Conservation (phyloP, 2,888 invertebrate species). For the Rhogogaster chlorosoma region DNA sequence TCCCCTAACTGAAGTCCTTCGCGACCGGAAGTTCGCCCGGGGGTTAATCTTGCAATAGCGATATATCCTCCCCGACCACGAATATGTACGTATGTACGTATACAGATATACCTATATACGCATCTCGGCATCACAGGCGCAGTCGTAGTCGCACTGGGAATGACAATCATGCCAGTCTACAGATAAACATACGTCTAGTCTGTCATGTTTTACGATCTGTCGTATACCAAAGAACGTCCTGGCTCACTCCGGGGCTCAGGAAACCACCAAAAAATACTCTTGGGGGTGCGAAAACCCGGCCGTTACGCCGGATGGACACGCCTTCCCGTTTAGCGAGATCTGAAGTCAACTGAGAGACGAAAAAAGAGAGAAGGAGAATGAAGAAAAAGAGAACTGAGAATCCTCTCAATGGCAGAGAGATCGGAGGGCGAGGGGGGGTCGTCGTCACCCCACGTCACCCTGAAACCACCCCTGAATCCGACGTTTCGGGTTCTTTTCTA, state of each 20-base stretch:
- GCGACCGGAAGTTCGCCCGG: conserved; percentile 34
- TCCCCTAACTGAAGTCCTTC: conserved; percentile 20
- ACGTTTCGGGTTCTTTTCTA: conserved; percentile 23
- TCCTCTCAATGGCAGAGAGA: not conserved
- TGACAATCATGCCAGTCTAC: not conserved
- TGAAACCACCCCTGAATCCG: conserved; percentile 29
- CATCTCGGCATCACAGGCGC: not conserved
- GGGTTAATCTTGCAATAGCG: conserved; percentile 30
- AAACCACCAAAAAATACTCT: conserved; percentile 27
- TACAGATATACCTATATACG: not conserved
- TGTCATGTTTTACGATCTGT: conserved; percentile 17
- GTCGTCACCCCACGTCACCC: conserved; percentile 22
- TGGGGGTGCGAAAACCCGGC: conserved; percentile 6
- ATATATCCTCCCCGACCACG: not conserved
- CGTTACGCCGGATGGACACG: conserved; percentile 34
- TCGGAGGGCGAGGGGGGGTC: not conserved
- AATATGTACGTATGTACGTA: not conserved
- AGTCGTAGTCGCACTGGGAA: not conserved
- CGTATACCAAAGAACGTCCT: not conserved
- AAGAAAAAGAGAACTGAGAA: conserved; percentile 6
- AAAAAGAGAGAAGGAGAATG: conserved; percentile 30
- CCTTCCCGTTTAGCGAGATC: conserved; percentile 43
- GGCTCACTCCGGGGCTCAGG: not conserved
- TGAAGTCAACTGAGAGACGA: conserved; percentile 48
- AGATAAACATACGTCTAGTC: not conserved